A percentile compares a stretch with the other conserved stretches of the same genome.
phyloP scores from a whole-genome alignment of 2,113 vertebrate species.

The Laterallus jamaicensis region DNA sequence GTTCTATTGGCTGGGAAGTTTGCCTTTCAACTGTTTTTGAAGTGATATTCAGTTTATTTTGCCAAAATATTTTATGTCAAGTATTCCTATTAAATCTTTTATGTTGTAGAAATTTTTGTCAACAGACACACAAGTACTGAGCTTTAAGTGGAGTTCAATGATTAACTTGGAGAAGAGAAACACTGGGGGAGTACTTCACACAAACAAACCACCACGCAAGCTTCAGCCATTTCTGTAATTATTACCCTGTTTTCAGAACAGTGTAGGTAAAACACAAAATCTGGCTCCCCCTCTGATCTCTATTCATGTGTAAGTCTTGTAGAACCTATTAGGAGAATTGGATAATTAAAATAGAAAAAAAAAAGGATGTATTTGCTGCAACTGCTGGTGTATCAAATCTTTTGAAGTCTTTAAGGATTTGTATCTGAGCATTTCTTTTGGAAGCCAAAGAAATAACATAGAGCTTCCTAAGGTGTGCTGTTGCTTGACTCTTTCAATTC shows the following conservation, averaged over 20 bases:
- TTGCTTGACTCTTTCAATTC: neutral
- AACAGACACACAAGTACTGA: conserved; percentile 4
- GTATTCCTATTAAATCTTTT: conserved; percentile 53
- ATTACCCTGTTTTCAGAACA: conserved; percentile 34
- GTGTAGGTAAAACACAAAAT: conserved; percentile 45
- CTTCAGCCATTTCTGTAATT: conserved; percentile 37
- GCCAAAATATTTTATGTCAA: conserved; percentile 43
- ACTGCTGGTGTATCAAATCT: conserved; percentile 23
- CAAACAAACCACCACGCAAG: conserved; percentile 20
- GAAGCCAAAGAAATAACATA: neutral
- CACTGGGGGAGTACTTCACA: conserved; percentile 9
- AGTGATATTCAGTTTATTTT: conserved; percentile 21
- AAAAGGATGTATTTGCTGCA: conserved; percentile 21
- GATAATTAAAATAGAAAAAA: conserved; percentile 47
- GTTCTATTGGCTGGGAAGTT: neutral
- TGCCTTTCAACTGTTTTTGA: conserved; percentile 37
- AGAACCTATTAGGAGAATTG: conserved; percentile 35
- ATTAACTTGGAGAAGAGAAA: conserved; percentile 42
- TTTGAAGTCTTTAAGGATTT: conserved; percentile 66
- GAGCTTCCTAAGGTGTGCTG: neutral
- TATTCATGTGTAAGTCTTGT: conserved; percentile 41
- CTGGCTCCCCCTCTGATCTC: conserved; percentile 40
- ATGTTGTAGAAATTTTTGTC: conserved; percentile 51
- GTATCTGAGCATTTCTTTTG: conserved; percentile 30
- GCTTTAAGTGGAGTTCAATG: conserved; percentile 63